A percentile compares a stretch with the other conserved stretches of the same genome.
phyloP scores from a whole-genome alignment of 2,113 vertebrate genomes.

The Probosciger aterrimus region DNA sequence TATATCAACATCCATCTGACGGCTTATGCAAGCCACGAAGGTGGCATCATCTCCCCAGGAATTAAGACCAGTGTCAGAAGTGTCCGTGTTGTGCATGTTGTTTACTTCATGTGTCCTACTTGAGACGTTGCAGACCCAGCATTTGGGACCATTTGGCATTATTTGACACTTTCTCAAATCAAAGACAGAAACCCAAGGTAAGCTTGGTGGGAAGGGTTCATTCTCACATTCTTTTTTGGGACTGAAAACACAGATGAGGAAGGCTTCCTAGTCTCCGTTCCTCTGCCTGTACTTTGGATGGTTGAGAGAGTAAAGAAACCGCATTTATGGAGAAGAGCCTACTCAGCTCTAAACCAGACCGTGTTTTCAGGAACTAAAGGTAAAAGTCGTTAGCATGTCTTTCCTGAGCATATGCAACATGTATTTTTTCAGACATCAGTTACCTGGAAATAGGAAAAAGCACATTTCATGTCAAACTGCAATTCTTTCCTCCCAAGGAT shows the following conservation, averaged over 20 bases:
- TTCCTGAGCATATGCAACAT: background rate
- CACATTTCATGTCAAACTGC: background rate
- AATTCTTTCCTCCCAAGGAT: background rate
- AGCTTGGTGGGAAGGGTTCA: background rate
- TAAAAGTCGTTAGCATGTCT: background rate
- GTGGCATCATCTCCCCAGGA: background rate
- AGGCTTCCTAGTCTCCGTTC: background rate
- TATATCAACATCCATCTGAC: background rate
- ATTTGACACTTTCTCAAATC: background rate
- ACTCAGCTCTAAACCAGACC: background rate
- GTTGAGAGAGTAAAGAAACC: background rate
- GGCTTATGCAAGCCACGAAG: background rate
- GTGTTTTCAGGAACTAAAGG: background rate
- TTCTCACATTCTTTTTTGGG: background rate
- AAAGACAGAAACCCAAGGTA: background rate
- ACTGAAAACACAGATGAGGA: background rate
- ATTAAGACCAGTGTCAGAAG: background rate
- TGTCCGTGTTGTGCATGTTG: background rate
- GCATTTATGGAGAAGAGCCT: background rate
- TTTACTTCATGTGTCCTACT: background rate
- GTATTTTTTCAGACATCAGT: background rate
- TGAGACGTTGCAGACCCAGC: background rate
- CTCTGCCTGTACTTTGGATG: background rate
- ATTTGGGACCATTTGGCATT: background rate
- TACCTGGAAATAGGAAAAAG: background rate